These are phyloP conservation scores for Saxidomus purpurata DNA, from an alignment of 1,140 invertebrate species.

Conservation along the genomic window DNA sequence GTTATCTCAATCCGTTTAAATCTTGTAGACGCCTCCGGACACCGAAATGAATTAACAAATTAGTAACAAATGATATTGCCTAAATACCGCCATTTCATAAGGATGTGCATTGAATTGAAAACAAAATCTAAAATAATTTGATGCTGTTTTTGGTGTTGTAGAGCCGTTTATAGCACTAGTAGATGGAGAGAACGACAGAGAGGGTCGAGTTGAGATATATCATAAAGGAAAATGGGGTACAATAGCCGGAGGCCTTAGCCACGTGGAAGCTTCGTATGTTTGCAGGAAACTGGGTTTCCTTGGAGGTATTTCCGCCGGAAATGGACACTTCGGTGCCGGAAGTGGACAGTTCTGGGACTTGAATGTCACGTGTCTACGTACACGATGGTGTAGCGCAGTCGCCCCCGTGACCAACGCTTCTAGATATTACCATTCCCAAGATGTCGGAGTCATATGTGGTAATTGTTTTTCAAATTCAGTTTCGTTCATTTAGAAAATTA, in stretches of 20 bases:
- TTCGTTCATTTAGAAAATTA: too few relatives aligned
- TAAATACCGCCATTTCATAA: too few relatives aligned
- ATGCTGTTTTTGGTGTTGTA: too few relatives aligned
- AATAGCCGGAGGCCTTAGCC: slow-evolving; percentile 96
- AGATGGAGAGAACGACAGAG: slow-evolving; percentile 75
- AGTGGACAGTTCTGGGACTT: slow-evolving; percentile 69
- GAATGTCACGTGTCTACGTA: slow-evolving; percentile 73
- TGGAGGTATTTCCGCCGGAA: slow-evolving; percentile 73
- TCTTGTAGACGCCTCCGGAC: too few relatives aligned
- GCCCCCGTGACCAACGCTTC: not conserved
- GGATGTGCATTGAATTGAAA: too few relatives aligned
- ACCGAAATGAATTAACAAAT: too few relatives aligned
- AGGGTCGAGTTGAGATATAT: slow-evolving; percentile 96
- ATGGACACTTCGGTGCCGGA: slow-evolving; percentile 72
- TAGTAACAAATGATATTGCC: too few relatives aligned
- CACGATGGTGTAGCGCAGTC: slow-evolving; percentile 62
- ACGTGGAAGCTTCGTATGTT: slow-evolving; percentile 92
- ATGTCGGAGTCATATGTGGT: slow-evolving; percentile 77
- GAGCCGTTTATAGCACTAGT: slow-evolving; percentile 78
- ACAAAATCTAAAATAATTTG: too few relatives aligned
- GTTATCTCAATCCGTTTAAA: too few relatives aligned
- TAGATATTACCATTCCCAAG: slow-evolving; percentile 67
- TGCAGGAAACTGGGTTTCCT: slow-evolving; percentile 91
- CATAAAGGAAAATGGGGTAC: slow-evolving; percentile 95
- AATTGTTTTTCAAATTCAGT: too few relatives aligned